Conservation (phyloP, 2,113 vertebrate genomes). For the Phrynocephalus versicolor region DNA sequence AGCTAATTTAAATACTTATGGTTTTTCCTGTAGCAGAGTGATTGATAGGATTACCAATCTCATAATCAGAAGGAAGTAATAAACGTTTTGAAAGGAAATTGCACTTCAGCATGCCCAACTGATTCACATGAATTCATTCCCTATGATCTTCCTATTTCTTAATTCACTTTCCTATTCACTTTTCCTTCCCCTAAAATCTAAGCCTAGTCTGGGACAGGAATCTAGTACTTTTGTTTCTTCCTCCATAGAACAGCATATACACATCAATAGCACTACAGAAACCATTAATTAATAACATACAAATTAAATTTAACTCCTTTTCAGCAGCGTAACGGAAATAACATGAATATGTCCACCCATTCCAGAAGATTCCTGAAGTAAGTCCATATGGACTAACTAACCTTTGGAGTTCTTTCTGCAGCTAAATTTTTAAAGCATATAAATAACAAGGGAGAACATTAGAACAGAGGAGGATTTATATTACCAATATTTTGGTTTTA, state of each 20-base stretch:
- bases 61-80: slow-evolving; percentile 41
- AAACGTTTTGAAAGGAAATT: neutral
- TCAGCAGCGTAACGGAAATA: slow-evolving; percentile 58
- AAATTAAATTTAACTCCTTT: slow-evolving; percentile 39
- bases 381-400: slow-evolving; percentile 60
- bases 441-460: slow-evolving; percentile 64
- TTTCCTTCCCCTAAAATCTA: neutral
- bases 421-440: slow-evolving; percentile 63
- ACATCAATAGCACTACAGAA: neutral
- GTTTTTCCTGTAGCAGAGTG: slow-evolving; percentile 49
- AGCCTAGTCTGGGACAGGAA: neutral
- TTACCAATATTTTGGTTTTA: slow-evolving; percentile 24
- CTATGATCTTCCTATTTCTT: neutral
- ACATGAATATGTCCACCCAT: slow-evolving; percentile 32
- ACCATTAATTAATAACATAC: slow-evolving; percentile 24
- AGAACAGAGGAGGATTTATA: slow-evolving; percentile 56
- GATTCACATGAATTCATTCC: neutral
- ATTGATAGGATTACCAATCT: slow-evolving; percentile 67
- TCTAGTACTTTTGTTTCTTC: neutral
- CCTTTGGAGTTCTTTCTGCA: slow-evolving; percentile 50
- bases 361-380: slow-evolving; percentile 55
- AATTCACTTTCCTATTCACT: neutral
- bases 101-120: neutral
- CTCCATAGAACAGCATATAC: neutral
- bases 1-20: no score